A percentile compares a stretch with the other conserved stretches of the same genome.
Conservation (phyloP, 2,113 vertebrate species). For the Cynoglossus semilaevis region DNA sequence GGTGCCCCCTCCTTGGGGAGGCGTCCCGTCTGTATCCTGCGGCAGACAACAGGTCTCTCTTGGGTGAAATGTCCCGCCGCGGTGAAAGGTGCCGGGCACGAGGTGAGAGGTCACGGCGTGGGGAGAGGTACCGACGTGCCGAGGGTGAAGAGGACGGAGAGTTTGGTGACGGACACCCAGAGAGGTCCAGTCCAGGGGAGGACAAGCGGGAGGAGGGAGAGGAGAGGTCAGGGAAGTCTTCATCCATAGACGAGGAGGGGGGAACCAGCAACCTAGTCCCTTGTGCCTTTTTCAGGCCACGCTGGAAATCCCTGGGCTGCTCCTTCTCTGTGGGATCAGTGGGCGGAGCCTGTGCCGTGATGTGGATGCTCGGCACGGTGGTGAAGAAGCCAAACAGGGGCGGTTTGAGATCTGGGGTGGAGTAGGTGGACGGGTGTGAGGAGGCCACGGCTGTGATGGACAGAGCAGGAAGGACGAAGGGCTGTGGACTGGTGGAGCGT, state of each 20-base stretch:
- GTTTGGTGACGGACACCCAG: slow-evolving; percentile 83
- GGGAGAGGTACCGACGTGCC: slow-evolving; percentile 84
- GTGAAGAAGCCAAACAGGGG: slow-evolving; percentile 90
- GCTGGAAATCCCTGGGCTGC: slow-evolving; percentile 83
- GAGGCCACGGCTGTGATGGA: slow-evolving; percentile 79
- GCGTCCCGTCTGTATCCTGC: slow-evolving; percentile 81
- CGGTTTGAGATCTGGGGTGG: slow-evolving; percentile 77
- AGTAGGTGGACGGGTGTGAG: slow-evolving; percentile 66
- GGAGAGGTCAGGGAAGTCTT: slow-evolving; percentile 83
- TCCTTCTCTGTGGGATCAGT: slow-evolving; percentile 77
- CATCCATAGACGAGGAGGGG: slow-evolving; percentile 79
- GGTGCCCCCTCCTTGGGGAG: slow-evolving; percentile 83
- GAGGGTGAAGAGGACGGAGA: slow-evolving; percentile 87
- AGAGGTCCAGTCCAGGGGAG: slow-evolving; percentile 85
- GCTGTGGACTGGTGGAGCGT: slow-evolving; percentile 94
- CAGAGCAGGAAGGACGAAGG: slow-evolving; percentile 83
- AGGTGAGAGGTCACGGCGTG: slow-evolving; percentile 88
- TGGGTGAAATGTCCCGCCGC: slow-evolving; percentile 77
- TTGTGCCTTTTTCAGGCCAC: slow-evolving; percentile 79
- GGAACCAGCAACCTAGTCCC: slow-evolving; percentile 83
- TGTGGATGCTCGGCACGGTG: slow-evolving; percentile 94
- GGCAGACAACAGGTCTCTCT: slow-evolving; percentile 74
- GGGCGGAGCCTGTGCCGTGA: slow-evolving; percentile 85
- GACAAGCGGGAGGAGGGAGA: slow-evolving; percentile 80
- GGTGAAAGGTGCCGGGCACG: slow-evolving; percentile 73